These are phyloP conservation scores for Rhagophthalmus giganteus DNA, from an alignment of 2,888 invertebrate species.

Conservation along the genomic window DNA sequence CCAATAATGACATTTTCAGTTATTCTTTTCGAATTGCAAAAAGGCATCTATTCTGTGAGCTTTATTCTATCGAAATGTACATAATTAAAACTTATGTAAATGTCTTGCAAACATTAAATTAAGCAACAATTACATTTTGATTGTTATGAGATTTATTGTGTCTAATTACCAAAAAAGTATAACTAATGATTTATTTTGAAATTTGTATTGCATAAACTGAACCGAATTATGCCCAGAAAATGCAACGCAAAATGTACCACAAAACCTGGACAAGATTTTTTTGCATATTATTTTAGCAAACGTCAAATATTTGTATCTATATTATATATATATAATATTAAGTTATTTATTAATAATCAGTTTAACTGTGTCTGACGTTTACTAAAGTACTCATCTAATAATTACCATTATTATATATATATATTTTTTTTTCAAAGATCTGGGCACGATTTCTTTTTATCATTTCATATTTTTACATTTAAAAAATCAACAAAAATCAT, in stretches of 20 bases:
- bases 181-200: slow-evolving; percentile 1
- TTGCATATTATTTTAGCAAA: too few relatives aligned
- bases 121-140: slow-evolving; percentile 11
- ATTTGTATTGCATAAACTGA: too few relatives aligned
- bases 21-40: too few relatives aligned
- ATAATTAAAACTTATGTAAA: slow-evolving; percentile 3
- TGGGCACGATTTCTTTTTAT: slow-evolving; percentile 19
- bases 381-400: slow-evolving; percentile 15
- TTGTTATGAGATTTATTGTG: slow-evolving; percentile 7
- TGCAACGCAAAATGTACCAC: too few relatives aligned
- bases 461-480: neutral
- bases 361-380: slow-evolving; percentile 12
- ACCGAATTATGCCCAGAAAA: too few relatives aligned
- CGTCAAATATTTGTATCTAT: too few relatives aligned
- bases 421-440: slow-evolving; percentile 22
- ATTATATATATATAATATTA: neutral
- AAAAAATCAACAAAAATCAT: neutral
- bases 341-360: slow-evolving; percentile 8
- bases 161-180: slow-evolving; percentile 4
- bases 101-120: slow-evolving; percentile 7
- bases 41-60: too few relatives aligned
- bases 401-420: slow-evolving; percentile 15
- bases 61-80: slow-evolving; percentile 8
- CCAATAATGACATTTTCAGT: too few relatives aligned
- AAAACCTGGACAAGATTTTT: too few relatives aligned